Percentiles rank a stretch among this genome's conserved stretches.
phyloP scores from a whole-genome alignment of 2,113 vertebrate species.

The Serinus canaria region DNA sequence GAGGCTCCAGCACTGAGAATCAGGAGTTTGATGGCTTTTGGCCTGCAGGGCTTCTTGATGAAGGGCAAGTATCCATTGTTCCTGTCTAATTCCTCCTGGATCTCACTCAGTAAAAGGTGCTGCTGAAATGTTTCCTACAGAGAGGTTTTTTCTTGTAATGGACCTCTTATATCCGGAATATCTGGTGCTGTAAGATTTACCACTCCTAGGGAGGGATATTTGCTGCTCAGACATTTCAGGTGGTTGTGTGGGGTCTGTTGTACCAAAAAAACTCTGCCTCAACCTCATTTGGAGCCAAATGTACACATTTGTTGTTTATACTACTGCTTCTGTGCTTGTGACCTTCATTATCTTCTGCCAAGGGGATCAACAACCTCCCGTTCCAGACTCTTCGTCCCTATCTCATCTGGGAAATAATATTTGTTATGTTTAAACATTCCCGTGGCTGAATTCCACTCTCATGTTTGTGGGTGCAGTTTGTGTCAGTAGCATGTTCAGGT shows the following conservation, averaged over 20 bases:
- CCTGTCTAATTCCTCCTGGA: not conserved
- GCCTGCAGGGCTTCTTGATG: not conserved
- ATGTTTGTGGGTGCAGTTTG: not conserved
- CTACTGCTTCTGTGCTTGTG: not conserved
- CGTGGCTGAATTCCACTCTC: not conserved
- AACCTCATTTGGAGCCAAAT: not conserved
- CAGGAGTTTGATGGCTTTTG: not conserved
- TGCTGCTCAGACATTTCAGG: not conserved
- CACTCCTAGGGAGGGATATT: not conserved
- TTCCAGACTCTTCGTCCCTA: not conserved
- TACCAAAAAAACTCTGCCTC: not conserved
- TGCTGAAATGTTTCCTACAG: not conserved
- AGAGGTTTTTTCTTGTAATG: not conserved
- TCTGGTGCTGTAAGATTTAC: not conserved
- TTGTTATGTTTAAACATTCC: not conserved
- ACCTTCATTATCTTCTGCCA: not conserved
- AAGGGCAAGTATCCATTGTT: not conserved
- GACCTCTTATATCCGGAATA: not conserved
- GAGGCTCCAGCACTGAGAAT: not conserved
- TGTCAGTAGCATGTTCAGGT: not conserved
- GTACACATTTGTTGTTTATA: not conserved
- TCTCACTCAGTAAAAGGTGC: not conserved
- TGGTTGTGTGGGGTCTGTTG: not conserved
- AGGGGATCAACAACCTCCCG: not conserved
- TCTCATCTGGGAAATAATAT: not conserved